These are phyloP conservation scores for Tursiops truncatus DNA, from an alignment of 2,113 vertebrate species.

Conservation along the genomic window DNA sequence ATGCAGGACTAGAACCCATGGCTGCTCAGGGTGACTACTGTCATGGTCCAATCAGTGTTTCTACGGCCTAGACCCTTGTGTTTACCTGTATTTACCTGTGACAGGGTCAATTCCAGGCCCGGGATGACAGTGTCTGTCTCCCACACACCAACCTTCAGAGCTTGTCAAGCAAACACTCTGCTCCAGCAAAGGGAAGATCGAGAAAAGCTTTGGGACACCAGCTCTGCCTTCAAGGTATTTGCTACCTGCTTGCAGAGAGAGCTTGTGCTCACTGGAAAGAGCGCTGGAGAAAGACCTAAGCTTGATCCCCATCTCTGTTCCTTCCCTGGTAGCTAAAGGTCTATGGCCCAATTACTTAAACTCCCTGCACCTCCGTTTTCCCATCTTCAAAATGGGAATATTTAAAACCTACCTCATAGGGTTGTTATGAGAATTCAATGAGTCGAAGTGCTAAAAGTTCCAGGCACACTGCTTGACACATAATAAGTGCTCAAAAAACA, in stretches of 20 bases:
- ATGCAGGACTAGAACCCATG: background rate
- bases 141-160: background rate
- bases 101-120: background rate
- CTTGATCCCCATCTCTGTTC: background rate
- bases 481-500: background rate
- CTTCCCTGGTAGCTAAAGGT: background rate
- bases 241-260: background rate
- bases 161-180: background rate
- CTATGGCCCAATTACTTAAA: background rate
- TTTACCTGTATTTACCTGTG: background rate
- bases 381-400: background rate
- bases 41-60: background rate
- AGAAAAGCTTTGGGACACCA: background rate
- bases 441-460: background rate
- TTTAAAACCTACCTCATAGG: background rate
- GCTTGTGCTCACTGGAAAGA: background rate
- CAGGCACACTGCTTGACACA: background rate
- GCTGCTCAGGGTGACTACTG: background rate
- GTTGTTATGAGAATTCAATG: background rate
- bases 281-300: background rate
- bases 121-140: background rate
- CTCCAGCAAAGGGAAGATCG: background rate
- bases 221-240: background rate
- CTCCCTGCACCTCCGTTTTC: background rate
- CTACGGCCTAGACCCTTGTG: background rate